Evolutionary conservation across 2,113 vertebrate genomes (phyloP), one percentile per base, ranked within the genome.

Genomic region (Cavia aperea): DNA sequence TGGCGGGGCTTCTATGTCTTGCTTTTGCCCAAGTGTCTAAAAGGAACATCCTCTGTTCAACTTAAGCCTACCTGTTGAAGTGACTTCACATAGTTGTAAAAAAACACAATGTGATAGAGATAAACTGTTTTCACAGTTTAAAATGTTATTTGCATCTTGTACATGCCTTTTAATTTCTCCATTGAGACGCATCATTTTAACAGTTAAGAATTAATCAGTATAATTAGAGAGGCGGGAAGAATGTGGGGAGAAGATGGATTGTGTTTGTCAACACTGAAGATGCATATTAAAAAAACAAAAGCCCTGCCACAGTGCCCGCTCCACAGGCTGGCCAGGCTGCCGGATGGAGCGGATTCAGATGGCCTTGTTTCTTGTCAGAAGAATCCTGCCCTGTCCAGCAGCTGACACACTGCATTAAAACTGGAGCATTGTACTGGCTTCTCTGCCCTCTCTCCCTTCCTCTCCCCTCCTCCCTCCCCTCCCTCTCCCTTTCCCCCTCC

Each of bases 341-440:
- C 95, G 81, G n/a, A 75, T 83, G 94, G 39, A 43, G 13, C 94
- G 93, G 63, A 96, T 91, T 96, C 94, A 90, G 63, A 95, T 90
- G 33, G 36, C 91, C 23, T 75, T 92, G 89, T 83, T 94, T 49
- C 58, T 93, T 92, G 36, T 90, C 90, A 63, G 68, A 96, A 95
- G 78, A 93, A 81, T 95, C 85, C 91, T 92, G 90, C 93, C 91
- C 24, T 0, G 95, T 75, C 89, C 31, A 95, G 63, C 92, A 66
- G 94, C 88, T 93, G 88, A 85, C n/a, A 94, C 70, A 75, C 36
- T 73, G 18, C 46, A 73, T 94, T 95, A 95, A 62, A 84, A 63
- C 91, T 86, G 92, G 81, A 90, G 95, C 51, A 54, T 12, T 54
- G 51, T 54, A 9, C 51, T 51, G 49, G 49, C 49, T 4, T 7